Evolutionary conservation across 1,140 invertebrate genomes (phyloP).

Genomic region (Batillaria attramentaria): DNA sequence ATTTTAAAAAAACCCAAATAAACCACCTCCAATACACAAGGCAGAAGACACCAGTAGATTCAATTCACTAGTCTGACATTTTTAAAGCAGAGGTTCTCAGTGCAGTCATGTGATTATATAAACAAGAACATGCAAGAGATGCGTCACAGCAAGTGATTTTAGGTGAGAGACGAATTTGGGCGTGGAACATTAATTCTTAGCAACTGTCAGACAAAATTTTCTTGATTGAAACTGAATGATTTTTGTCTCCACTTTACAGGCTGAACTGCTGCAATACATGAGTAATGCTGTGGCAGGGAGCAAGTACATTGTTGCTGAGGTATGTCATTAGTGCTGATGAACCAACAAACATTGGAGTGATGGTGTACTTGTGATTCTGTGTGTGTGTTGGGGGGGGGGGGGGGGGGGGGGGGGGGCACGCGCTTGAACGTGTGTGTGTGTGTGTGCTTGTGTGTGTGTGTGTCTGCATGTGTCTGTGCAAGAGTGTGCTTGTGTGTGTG

Average conservation of each 20-base stretch:
- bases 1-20: no score
- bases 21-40: no score
- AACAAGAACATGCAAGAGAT: no score
- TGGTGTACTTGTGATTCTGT: background rate
- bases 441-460: background rate
- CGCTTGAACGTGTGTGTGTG: background rate
- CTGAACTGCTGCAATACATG: conserved; percentile 55
- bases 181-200: background rate
- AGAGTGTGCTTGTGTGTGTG: background rate
- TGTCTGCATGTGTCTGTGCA: no score
- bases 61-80: no score
- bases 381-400: no score
- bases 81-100: no score
- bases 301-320: conserved; percentile 61
- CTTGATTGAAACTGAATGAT: no score
- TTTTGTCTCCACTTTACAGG: no score
- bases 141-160: background rate
- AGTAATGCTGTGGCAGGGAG: conserved; percentile 63
- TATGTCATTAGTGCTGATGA: conserved; percentile 26
- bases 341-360: background rate
- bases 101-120: no score
- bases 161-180: background rate
- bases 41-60: no score
- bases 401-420: background rate
- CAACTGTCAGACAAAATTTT: background rate